Conservation (phyloP, 2,113 vertebrate species). For the Chlamydotis undulata region DNA sequence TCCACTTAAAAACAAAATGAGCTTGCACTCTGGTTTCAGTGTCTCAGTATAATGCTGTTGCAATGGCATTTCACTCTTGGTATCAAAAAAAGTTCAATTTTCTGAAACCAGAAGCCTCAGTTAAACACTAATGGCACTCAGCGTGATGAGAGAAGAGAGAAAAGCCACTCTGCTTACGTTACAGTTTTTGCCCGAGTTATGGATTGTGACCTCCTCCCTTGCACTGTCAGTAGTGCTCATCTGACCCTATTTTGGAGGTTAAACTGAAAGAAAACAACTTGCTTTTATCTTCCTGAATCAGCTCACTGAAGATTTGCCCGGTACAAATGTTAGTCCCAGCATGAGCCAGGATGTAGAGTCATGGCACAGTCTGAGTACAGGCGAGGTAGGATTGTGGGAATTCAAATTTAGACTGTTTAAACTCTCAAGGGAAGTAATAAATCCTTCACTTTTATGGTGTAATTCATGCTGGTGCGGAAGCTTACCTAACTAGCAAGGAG, state of each 20-base stretch:
- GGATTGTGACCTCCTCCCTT: background rate
- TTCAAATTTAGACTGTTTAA: background rate
- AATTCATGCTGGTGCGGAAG: background rate
- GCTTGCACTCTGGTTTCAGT: background rate
- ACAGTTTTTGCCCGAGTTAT: background rate
- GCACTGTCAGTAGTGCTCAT: background rate
- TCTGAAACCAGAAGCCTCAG: slow-evolving; percentile 31
- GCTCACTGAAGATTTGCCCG: background rate
- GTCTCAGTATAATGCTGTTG: background rate
- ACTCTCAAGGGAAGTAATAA: background rate
- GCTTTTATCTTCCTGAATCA: background rate
- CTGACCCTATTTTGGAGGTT: background rate
- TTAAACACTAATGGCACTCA: background rate
- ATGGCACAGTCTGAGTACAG: background rate
- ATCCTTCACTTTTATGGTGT: background rate
- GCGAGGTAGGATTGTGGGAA: background rate
- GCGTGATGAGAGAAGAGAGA: slow-evolving; percentile 24
- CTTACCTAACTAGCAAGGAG: background rate
- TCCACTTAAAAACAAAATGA: background rate
- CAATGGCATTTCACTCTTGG: background rate
- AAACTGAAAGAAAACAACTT: background rate
- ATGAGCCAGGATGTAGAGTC: rapidly evolving
- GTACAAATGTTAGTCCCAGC: background rate
- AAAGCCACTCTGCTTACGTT: background rate
- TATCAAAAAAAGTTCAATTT: slow-evolving; percentile 1